Conservation (phyloP, 2,113 vertebrate genomes). For the Colaptes auratus region DNA sequence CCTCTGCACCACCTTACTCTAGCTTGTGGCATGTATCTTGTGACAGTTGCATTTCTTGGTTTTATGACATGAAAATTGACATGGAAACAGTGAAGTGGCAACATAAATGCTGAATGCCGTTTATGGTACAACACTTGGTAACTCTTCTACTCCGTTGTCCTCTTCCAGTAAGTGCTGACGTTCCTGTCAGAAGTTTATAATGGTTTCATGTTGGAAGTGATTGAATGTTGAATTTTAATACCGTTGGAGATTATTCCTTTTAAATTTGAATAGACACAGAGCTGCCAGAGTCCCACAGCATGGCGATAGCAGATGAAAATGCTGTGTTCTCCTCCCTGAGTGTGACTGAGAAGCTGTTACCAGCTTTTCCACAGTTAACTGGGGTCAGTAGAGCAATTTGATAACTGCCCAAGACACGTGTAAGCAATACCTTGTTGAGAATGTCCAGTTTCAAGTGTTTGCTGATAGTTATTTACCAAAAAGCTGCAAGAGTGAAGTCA, state of each 20-base stretch:
- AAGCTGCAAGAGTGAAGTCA: background rate
- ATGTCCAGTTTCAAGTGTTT: background rate
- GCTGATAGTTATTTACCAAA: background rate
- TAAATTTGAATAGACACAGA: background rate
- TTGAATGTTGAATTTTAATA: background rate
- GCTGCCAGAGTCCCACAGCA: background rate
- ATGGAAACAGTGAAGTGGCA: background rate
- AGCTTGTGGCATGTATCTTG: background rate
- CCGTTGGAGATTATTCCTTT: background rate
- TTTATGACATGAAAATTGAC: background rate
- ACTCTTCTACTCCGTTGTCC: background rate
- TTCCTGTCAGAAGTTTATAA: background rate
- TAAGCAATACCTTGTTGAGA: background rate
- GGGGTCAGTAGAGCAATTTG: background rate
- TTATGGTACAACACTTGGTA: background rate
- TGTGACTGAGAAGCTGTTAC: background rate
- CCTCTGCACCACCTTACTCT: background rate
- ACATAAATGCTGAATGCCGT: background rate
- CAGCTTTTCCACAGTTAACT: background rate
- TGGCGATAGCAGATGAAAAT: background rate
- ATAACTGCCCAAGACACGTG: background rate
- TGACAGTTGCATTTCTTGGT: background rate
- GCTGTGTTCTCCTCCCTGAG: background rate
- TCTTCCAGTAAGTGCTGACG: background rate
- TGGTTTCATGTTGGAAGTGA: background rate